Conservation (phyloP, 2,113 vertebrate genomes). For the Myiozetetes cayanensis region DNA sequence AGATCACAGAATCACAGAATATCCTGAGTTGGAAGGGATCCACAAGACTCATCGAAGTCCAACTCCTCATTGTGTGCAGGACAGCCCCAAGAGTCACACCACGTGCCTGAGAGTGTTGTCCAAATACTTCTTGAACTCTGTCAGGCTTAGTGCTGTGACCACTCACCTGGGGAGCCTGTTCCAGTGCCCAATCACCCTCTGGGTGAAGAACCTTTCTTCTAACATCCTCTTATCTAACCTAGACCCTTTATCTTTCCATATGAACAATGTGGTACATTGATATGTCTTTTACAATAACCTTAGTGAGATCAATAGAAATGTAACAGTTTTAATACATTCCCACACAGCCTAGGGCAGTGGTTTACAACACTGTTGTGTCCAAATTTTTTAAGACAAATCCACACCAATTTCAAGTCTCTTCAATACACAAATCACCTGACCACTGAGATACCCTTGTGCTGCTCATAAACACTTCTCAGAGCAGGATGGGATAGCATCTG, state of each 20-base stretch:
- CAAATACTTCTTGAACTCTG: neutral
- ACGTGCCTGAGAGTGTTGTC: neutral
- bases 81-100: neutral
- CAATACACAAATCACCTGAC: neutral
- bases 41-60: accelerated
- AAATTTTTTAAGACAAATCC: neutral
- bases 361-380: neutral
- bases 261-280: neutral
- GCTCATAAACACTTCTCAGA: neutral
- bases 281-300: neutral
- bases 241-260: neutral
- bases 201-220: neutral
- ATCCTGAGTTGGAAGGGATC: neutral
- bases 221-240: neutral
- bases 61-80: neutral
- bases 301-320: neutral
- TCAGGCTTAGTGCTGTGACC: neutral
- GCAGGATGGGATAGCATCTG: neutral
- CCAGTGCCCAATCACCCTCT: neutral
- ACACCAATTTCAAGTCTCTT: neutral
- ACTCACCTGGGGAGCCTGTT: neutral
- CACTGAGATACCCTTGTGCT: neutral
- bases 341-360: neutral
- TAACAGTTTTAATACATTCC: neutral
- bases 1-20: neutral